Conservation (phyloP, 2,113 vertebrate genomes). For the Pseudorasbora parva region DNA sequence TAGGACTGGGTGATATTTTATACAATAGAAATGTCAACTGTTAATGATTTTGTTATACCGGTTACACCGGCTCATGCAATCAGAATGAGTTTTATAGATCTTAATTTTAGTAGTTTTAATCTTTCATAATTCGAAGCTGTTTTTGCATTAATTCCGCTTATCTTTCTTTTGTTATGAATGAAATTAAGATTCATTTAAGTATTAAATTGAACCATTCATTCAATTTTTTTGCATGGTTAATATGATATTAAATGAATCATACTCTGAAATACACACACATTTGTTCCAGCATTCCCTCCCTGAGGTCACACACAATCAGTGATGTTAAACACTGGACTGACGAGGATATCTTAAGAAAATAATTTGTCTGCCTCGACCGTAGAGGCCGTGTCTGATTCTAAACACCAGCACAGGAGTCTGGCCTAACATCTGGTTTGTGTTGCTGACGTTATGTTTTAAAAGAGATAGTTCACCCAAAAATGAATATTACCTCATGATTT, state of each 20-base stretch:
- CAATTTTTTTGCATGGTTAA: background rate
- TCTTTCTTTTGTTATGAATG: background rate
- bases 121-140: background rate
- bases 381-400: background rate
- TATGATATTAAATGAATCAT: background rate
- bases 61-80: background rate
- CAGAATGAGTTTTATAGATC: too few species aligned
- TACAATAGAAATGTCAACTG: background rate
- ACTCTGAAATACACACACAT: background rate
- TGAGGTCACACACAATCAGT: background rate
- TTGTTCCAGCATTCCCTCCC: background rate
- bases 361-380: background rate
- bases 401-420: background rate
- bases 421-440: background rate
- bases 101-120: too few species aligned
- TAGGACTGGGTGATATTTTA: too few species aligned
- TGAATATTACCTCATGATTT: too few species aligned
- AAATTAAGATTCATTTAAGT: background rate
- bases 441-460: background rate
- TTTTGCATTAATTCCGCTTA: background rate
- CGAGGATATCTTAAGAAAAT: conserved; percentile 8
- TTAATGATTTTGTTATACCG: background rate
- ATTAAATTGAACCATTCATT: background rate
- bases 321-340: background rate
- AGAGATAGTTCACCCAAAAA: too few species aligned